A percentile compares a stretch with the other conserved stretches of the same genome.
phyloP scores from a whole-genome alignment of 2,113 vertebrate species.

The Piprites chloris region DNA sequence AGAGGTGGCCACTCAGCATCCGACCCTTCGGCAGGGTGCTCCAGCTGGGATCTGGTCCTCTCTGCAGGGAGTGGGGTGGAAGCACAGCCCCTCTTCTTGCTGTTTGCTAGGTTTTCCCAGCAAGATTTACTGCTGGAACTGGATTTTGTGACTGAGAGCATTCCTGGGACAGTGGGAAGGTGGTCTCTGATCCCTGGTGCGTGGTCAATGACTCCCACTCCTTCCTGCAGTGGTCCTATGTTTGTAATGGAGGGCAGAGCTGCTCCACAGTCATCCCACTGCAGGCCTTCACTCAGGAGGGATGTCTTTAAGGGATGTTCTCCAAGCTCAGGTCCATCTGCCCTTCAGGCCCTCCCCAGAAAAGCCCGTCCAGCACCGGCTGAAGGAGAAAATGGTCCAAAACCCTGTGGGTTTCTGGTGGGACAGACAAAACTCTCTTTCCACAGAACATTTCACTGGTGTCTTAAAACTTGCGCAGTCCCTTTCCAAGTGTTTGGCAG shows the following conservation, averaged over 20 bases:
- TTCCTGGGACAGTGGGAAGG: background rate
- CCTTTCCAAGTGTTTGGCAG: background rate
- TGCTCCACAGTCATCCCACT: rapidly evolving
- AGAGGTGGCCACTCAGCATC: background rate
- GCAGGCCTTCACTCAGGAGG: background rate
- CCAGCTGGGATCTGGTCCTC: background rate
- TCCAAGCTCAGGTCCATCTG: rapidly evolving
- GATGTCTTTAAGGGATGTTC: background rate
- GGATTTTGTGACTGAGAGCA: background rate
- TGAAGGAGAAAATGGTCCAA: conserved; percentile 41
- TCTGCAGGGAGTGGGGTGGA: background rate
- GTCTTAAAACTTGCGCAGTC: background rate
- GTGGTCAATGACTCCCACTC: rapidly evolving
- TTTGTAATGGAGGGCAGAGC: background rate
- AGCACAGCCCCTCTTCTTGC: background rate
- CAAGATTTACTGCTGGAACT: background rate
- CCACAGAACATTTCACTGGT: conserved; percentile 19
- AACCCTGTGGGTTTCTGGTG: conserved; percentile 59
- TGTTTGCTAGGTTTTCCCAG: background rate
- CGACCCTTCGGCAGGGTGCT: rapidly evolving
- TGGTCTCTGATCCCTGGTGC: background rate
- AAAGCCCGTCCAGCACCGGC: background rate
- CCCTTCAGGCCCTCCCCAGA: background rate
- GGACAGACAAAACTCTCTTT: background rate
- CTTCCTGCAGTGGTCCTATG: rapidly evolving